Percentiles rank a stretch among this genome's conserved stretches.
Evolutionary conservation across 2,888 invertebrate genomes (phyloP).

Genomic region (Phalangium opilio): DNA sequence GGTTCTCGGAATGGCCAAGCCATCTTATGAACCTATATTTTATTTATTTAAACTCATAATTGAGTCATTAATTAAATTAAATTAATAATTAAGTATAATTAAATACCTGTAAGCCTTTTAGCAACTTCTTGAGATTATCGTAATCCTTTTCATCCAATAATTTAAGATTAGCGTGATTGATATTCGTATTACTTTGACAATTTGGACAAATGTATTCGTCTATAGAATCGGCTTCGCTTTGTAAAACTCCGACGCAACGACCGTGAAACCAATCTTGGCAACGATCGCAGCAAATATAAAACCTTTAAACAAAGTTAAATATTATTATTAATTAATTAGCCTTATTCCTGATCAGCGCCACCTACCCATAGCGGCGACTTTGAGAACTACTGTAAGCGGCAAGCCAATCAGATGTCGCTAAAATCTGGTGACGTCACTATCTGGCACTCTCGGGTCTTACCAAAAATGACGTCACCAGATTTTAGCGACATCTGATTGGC

Average conservation of each 20-base stretch:
- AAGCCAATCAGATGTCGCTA: too few relatives aligned
- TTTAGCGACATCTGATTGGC: too few relatives aligned
- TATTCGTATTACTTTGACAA: conserved; percentile 75
- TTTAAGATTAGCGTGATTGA: conserved; percentile 76
- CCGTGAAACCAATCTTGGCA: conserved; percentile 99
- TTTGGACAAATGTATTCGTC: conserved; percentile 94
- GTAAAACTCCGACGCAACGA: conserved; percentile 84
- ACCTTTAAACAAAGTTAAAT: conserved; percentile 42
- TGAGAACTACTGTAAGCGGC: too few relatives aligned
- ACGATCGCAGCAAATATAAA: conserved; percentile 96
- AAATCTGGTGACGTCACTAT: too few relatives aligned
- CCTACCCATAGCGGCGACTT: too few relatives aligned
- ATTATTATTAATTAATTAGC: neutral
- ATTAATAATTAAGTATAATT: conserved; percentile 1
- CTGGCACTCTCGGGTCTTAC: too few relatives aligned
- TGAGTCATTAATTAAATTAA: too few relatives aligned
- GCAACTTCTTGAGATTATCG: conserved; percentile 62
- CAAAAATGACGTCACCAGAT: too few relatives aligned
- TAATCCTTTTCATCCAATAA: conserved; percentile 61
- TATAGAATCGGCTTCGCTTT: conserved; percentile 83
- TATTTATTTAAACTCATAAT: conserved; percentile 1
- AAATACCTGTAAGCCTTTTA: conserved; percentile 69
- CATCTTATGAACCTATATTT: conserved; percentile 66
- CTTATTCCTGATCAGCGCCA: too few relatives aligned
- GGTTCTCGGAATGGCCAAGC: conserved; percentile 98